Evolutionary conservation across 2,888 invertebrate genomes (phyloP), one percentile per base, ranked within the genome.

Genomic region (Abrostola triplasia): DNA sequence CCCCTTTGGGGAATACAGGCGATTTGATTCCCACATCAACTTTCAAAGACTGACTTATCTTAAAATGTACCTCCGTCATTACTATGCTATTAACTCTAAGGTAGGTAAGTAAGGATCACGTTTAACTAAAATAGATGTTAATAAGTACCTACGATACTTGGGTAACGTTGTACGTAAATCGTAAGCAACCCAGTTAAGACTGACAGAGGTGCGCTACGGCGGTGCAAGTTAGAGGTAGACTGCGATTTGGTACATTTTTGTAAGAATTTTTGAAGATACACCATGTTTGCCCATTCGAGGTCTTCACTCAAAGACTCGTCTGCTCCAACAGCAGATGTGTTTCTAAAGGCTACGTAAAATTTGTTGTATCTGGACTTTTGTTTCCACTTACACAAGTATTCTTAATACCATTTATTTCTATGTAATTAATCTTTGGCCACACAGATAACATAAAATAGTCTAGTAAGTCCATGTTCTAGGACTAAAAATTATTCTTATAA

Each of bases 111-210:
- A 57, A 64, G 74, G 66, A 66, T 80, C 65, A 63, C 70, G 64
- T 73, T 73, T 59, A 74, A 80, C 75, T 80, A 80, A 83, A 77
- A 81, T 79, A 84, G 81, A 83, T 76, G 82, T 86, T 79, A 80
- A 80, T 84, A 82, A 79, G 76, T 74, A 70, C 69, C 72, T 76
- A 67, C 83, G 87, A 84, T 86, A 88, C 86, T 85, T 84, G 84
- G 86, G 85, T 87, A 90, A 85, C 83, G 84, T 79, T 82, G 78
- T 77, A 84, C 86, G 88, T 91, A 90, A 89, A 88, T 90, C 82
- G 81, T 86, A 87, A 86, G 88, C 90, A 90, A 90, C 90, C 89
- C 89, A 88, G 88, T 90, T 90, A 88, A 84, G 81, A 84, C 86
- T 87, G 88, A 88, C 85, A 81, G 83, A 80, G 77, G 67, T 70